Evolutionary conservation across 2,888 invertebrate genomes (phyloP).

Genomic region (Ichneumoninae sp.): DNA sequence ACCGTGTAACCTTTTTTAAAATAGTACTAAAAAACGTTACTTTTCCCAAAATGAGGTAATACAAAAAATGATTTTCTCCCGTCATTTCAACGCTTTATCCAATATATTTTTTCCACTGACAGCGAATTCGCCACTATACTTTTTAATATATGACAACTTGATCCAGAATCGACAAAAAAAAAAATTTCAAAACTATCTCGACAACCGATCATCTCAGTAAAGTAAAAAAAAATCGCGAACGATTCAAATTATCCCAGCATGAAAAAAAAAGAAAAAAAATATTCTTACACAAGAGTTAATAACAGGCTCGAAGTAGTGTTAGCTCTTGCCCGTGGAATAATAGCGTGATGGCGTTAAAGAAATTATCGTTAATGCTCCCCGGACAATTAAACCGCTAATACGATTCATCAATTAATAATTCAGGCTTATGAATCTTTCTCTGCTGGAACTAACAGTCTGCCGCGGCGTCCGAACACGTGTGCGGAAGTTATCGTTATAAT

Average conservation of each 20-base stretch:
- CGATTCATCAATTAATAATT: constrained; percentile 39
- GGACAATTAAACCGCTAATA: constrained; percentile 43
- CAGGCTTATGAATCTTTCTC: constrained; percentile 15
- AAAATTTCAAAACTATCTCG: too few relatives aligned
- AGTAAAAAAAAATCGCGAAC: neutral
- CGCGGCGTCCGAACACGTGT: constrained; percentile 25
- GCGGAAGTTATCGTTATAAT: constrained; percentile 60
- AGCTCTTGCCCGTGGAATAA: constrained; percentile 1
- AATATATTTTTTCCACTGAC: neutral
- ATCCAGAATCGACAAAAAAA: too few relatives aligned
- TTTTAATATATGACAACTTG: too few relatives aligned
- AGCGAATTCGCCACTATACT: neutral
- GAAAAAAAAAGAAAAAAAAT: neutral
- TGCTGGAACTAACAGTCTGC: constrained; percentile 58
- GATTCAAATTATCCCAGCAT: neutral
- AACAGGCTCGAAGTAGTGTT: constrained; percentile 18
- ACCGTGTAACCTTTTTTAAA: too few relatives aligned
- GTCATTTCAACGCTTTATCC: neutral
- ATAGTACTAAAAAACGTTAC: too few relatives aligned
- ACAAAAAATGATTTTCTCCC: neutral
- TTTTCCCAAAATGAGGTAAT: too few relatives aligned
- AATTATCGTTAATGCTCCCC: constrained; percentile 24
- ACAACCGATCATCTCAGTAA: too few relatives aligned
- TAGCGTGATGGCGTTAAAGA: constrained; percentile 4
- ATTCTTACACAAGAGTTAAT: neutral